Conservation (phyloP, 2,113 vertebrate genomes). For the Marcusenius ussheri region DNA sequence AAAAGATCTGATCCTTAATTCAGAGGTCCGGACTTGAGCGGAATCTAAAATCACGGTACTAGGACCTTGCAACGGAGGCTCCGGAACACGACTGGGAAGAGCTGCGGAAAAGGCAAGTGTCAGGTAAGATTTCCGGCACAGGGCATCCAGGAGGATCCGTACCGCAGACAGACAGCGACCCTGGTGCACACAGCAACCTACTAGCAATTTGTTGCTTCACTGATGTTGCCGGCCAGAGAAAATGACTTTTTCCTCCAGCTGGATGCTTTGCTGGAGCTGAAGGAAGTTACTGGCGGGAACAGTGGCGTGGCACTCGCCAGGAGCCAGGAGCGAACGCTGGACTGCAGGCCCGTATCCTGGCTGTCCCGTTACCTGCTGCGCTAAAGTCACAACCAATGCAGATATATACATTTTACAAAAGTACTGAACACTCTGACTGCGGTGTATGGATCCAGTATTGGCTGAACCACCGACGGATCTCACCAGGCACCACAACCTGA, state of each 20-base stretch:
- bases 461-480: not conserved
- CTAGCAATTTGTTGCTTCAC: not conserved
- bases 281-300: not conserved
- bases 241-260: not conserved
- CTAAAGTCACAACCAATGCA: not conserved
- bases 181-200: not conserved
- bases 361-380: not conserved
- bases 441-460: not conserved
- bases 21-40: not conserved
- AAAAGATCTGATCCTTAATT: not conserved
- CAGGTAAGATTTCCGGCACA: not conserved
- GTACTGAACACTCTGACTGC: not conserved
- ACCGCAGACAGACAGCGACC: not conserved
- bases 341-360: not conserved
- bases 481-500: not conserved
- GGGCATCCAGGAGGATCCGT: not conserved
- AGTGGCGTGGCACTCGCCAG: not conserved
- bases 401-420: not conserved
- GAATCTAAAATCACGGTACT: not conserved
- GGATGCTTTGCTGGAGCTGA: not conserved
- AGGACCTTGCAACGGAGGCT: not conserved
- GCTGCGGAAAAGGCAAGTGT: not conserved
- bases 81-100: not conserved
- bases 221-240: not conserved
- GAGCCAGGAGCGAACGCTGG: not conserved